These are phyloP conservation scores for Megalurothrips usitatus DNA, from an alignment of 2,888 invertebrate genomes.

Conservation along the genomic window DNA sequence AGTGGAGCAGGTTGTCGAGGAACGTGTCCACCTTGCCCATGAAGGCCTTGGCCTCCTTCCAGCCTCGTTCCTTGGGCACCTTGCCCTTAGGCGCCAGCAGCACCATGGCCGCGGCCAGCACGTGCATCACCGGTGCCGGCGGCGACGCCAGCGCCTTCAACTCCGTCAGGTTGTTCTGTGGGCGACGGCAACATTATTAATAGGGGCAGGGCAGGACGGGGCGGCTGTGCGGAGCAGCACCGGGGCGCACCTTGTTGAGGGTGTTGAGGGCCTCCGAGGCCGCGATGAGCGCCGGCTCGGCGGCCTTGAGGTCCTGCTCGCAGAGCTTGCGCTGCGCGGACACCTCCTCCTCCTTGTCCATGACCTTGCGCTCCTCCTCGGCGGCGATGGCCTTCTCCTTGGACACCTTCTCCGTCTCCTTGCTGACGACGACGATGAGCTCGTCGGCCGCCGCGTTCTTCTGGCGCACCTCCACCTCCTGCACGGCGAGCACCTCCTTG, in stretches of 20 bases:
- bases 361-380: constrained; percentile 86
- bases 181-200: constrained; percentile 31
- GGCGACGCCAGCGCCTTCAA: constrained; percentile 91
- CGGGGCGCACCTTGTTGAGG: constrained; percentile 65
- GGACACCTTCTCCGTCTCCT: constrained; percentile 86
- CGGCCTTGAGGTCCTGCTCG: constrained; percentile 82
- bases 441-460: constrained; percentile 89
- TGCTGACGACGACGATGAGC: constrained; percentile 77
- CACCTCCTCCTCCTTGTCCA: constrained; percentile 83
- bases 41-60: constrained; percentile 86
- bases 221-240: background rate
- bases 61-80: constrained; percentile 84
- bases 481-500: constrained; percentile 68
- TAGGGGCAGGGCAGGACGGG: constrained; percentile 19
- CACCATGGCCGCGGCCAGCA: constrained; percentile 81
- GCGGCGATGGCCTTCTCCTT: constrained; percentile 76
- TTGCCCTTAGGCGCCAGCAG: constrained; percentile 78
- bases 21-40: constrained; percentile 90
- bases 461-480: constrained; percentile 76
- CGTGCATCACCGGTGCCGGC: constrained; percentile 80
- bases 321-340: constrained; percentile 79
- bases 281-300: constrained; percentile 84
- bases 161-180: constrained; percentile 78
- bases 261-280: constrained; percentile 90
- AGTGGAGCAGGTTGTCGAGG: constrained; percentile 72